Evolutionary conservation across 2,113 vertebrate species (phyloP), one percentile per base, ranked within the genome.

Genomic region (Ceuthmochares aereus): DNA sequence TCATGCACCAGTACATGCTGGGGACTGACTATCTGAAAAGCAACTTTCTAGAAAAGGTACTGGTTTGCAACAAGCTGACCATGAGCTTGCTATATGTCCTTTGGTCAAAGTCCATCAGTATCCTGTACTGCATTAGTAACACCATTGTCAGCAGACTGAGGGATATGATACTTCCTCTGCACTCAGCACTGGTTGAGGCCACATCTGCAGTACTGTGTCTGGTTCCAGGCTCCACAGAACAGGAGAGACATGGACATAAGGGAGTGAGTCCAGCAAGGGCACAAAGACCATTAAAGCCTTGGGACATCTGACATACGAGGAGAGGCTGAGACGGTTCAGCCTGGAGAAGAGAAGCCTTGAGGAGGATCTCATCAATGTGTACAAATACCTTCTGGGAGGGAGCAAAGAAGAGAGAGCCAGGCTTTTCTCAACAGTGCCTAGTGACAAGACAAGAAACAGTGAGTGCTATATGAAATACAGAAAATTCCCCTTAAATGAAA

Each of bases 1-100:
- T 21, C 16, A 58, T 12, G 8, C 7, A 56, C 12, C 4, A 9
- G 4, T 60, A 14, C 0, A 0, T 34, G 26, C 20, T 90, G 30
- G 30, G 20, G 12, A 76, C 27, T 40, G 43, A 26, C 26, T 0
- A 0, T 19, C 29, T 32, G 23, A 21, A 84, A 76, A 94, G 11
- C 5, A 76, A 73, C 23, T 10, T 40, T 59, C 11, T 10, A 68
- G 59, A 55, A 77, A 51, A 77, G 3, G 11, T 75, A 34, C 26
- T 58, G 21, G 5, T 29, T 10, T 30, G 11, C 12, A 67, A 3
- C 17, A 64, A 75, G 3, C 10, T 64, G 25, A 51, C 12, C 18
- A 45, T 30, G 37, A 73, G 17, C 16, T 25, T 59, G 15, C 32
- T 67, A 17, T 14, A 7, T 47, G 43, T 5, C n/a, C n/a, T 29